Percentiles rank a stretch among this genome's conserved stretches.
Conservation (phyloP, 2,888 invertebrate genomes). For the Limnephilus auricula region DNA sequence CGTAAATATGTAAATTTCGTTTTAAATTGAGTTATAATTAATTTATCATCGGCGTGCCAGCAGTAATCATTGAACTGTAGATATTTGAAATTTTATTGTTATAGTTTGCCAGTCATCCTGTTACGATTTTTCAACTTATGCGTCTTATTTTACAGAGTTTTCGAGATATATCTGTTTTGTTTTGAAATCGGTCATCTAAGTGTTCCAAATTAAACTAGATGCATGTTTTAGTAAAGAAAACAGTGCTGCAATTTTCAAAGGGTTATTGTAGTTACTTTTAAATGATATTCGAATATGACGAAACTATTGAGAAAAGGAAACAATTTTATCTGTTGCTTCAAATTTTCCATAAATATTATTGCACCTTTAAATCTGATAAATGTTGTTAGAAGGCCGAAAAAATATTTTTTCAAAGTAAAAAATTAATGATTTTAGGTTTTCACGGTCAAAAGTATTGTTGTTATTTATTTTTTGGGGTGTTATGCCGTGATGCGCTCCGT, state of each 20-base stretch:
- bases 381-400: too few relatives aligned
- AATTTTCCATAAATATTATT: not conserved
- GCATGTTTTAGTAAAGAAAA: not conserved
- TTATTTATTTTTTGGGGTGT: too few relatives aligned
- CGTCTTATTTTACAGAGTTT: not conserved
- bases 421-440: too few relatives aligned
- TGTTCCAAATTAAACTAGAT: not conserved
- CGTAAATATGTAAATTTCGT: not conserved
- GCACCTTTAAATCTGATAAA: not conserved
- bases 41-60: not conserved
- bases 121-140: not conserved
- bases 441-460: too few relatives aligned
- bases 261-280: not conserved
- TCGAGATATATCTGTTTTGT: not conserved
- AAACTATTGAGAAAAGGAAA: not conserved
- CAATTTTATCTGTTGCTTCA: not conserved
- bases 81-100: not conserved
- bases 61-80: not conserved
- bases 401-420: too few relatives aligned
- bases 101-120: not conserved
- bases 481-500: too few relatives aligned
- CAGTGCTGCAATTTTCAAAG: not conserved
- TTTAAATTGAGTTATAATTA: not conserved
- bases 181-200: not conserved
- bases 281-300: not conserved